These are phyloP conservation scores for Trematomus bernacchii DNA, from an alignment of 2,797 vertebrate genomes.

Conservation along the genomic window DNA sequence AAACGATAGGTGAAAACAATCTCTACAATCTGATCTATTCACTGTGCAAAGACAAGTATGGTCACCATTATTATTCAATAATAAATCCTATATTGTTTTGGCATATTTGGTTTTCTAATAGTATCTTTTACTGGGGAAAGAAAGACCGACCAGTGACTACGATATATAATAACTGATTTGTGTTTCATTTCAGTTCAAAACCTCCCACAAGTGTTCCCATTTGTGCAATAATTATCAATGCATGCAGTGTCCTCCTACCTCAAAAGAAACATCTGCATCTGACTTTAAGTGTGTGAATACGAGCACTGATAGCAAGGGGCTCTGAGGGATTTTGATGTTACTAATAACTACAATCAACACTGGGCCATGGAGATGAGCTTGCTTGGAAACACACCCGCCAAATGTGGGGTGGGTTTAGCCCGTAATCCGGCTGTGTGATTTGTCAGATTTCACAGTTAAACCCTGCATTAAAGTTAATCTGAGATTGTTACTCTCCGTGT, in stretches of 20 bases:
- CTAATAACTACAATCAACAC: conserved; percentile 59
- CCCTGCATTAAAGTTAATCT: conserved; percentile 80
- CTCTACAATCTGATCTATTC: too few species aligned
- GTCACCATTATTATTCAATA: background rate
- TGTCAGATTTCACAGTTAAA: conserved; percentile 78
- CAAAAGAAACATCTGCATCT: background rate
- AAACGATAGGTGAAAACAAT: too few species aligned
- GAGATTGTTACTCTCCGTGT: conserved; percentile 69
- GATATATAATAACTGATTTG: background rate
- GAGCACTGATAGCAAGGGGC: background rate
- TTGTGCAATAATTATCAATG: background rate
- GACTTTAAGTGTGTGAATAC: background rate
- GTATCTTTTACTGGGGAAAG: background rate
- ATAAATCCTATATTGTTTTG: background rate
- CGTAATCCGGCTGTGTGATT: conserved; percentile 74
- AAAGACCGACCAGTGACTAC: background rate
- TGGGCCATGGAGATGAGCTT: conserved; percentile 51
- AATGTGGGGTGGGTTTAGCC: conserved; percentile 66
- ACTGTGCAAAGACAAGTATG: background rate
- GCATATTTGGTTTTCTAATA: too few species aligned
- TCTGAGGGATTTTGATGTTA: conserved; percentile 30
- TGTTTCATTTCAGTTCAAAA: background rate
- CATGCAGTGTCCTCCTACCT: background rate
- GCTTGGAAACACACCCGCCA: conserved; percentile 62
- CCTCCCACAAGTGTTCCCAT: background rate